phyloP scores from a whole-genome alignment of 2,888 invertebrate genomes.

The Phlogophora meticulosa region DNA sequence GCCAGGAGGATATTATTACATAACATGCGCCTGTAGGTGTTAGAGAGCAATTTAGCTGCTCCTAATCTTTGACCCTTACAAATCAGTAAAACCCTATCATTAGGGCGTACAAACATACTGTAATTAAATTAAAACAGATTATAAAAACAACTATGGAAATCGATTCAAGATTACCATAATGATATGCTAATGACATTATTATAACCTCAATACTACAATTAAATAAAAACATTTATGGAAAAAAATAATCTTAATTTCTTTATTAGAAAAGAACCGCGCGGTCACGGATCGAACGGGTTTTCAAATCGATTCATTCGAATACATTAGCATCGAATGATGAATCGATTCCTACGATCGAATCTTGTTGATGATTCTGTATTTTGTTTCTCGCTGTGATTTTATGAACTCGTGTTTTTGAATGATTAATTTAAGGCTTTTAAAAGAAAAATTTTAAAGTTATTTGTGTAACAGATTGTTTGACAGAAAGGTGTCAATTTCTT shows the following conservation, averaged over 20 bases:
- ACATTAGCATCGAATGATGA: constrained; percentile 80
- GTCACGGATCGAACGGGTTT: constrained; percentile 74
- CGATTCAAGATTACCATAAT: constrained; percentile 51
- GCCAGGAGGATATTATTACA: too few species aligned
- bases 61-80: too few species aligned
- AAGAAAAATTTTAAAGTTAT: constrained; percentile 29
- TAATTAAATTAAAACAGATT: constrained; percentile 29
- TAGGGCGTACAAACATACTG: constrained; percentile 16
- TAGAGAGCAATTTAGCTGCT: too few species aligned
- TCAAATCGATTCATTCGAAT: constrained; percentile 72
- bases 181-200: constrained; percentile 76
- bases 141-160: constrained; percentile 39
- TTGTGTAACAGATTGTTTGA: constrained; percentile 14
- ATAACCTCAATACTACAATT: constrained; percentile 73
- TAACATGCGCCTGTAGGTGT: too few species aligned
- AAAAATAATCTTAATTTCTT: constrained; percentile 69
- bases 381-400: constrained; percentile 58
- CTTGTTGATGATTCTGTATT: constrained; percentile 66
- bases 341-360: constrained; percentile 73
- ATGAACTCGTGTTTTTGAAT: constrained; percentile 49
- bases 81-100: too few species aligned
- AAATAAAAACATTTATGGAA: constrained; percentile 66
- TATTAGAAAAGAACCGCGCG: constrained; percentile 69
- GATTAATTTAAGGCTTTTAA: constrained; percentile 66
- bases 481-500: constrained; percentile 35